Evolutionary conservation across 1,140 invertebrate genomes (phyloP), one percentile per base, ranked within the genome.

Genomic region (Ladona fulva): DNA sequence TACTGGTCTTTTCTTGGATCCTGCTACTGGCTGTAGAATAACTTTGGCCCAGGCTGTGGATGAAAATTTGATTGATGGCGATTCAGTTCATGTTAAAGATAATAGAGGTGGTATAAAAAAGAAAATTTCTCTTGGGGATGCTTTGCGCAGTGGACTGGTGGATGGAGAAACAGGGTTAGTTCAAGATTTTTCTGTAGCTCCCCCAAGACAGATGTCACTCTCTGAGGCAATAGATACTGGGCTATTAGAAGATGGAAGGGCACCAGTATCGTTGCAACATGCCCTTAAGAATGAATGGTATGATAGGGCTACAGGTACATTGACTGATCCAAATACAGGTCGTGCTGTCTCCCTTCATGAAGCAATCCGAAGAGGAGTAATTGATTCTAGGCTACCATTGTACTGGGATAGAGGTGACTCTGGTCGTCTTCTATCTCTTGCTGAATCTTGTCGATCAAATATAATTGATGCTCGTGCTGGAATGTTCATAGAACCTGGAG

Each of bases 221-320:
- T 88, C 88, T 75, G 91, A 95, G 84, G 94, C 94, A 5, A 92
- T 95, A 80, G 91, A 95, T 82, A 88, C 90, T 78, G 94, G 93
- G 75, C 87, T 95, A 74, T 87, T 96, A 19, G 87, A 94, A 78
- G 94, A 96, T 83, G 92, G 90, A 78, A 92, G 92, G 84, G 91
- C 92, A 1, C 89, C 93, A 0, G 88, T 96, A n/a, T 95, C 94
- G 8, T 83, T 97, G 42, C 95, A 96, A 83, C 87, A 92, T 83
- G 93, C 93, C 0, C 90, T 97, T 74, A 93, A 95, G 84, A 92
- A 95, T 85, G 95, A 95, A 1, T 84, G 95, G 0, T 96, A 96
- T 82, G 91, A 94, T 81, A 92, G 93, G 77, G 86, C 87, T 77
- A 91, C 89, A 0, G 94, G 95, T n/a, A 93, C 93, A 86, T 89